Evolutionary conservation across 2,113 vertebrate species (phyloP).

Genomic region (Ictalurus furcatus): DNA sequence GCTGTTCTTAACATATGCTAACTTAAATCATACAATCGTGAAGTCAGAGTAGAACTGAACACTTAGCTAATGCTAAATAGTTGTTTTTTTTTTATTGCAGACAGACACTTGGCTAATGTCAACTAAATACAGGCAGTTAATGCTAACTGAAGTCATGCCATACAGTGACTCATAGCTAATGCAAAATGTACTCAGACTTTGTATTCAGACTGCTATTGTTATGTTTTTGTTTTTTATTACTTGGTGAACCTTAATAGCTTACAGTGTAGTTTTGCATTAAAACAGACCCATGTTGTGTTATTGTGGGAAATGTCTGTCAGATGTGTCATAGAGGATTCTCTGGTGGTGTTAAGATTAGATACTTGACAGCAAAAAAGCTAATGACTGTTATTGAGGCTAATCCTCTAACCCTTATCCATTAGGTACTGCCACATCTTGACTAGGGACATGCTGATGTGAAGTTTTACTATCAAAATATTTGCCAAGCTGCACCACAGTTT

Average conservation of each 20-base stretch:
- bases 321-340: constrained; percentile 11
- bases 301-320: constrained; percentile 13
- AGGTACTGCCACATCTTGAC: background rate
- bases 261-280: background rate
- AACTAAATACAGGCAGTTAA: background rate
- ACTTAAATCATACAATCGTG: background rate
- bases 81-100: background rate
- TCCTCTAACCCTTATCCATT: background rate
- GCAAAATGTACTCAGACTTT: background rate
- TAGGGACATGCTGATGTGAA: background rate
- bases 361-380: no score
- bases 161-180: background rate
- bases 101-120: background rate
- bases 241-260: background rate
- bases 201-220: background rate
- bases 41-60: background rate
- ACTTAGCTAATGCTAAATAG: background rate
- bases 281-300: constrained; percentile 3
- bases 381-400: background rate
- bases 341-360: background rate
- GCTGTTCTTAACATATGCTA: background rate
- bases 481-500: background rate
- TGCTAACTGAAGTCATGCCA: background rate
- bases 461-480: background rate
- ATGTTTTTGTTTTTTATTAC: background rate